Evolutionary conservation across 2,888 invertebrate genomes (phyloP), one percentile per base, ranked within the genome.

Genomic region (Acanthosoma haemorrhoidale): DNA sequence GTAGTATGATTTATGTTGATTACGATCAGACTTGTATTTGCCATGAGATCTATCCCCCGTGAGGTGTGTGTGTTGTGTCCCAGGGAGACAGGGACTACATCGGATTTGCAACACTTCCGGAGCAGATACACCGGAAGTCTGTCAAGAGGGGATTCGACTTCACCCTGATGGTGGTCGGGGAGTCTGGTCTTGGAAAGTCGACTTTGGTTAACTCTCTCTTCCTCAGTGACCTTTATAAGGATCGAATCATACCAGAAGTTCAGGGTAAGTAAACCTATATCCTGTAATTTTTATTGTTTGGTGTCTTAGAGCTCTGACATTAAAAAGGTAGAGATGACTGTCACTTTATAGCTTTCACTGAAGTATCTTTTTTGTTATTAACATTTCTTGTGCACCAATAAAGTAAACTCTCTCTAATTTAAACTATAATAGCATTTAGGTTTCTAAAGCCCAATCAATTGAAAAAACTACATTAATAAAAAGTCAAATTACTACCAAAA

Each of bases 121-220:
- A 96, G 80, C 96, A 96, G 82, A 94, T 96, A 69, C 96, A 96
- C 82, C 87, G 96, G 75, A 96, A 96, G 82, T 95, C 95, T 0
- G 96, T 96, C 67, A 96, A 96, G 82, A 87, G 93, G 77, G 96
- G 96, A 69, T 96, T 96, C 81, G 96, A 96, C 81, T 96, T 96
- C 81, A 96, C 96, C 0, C 83, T 96, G 74, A 95, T 96, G 94
- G 96, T 96, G 16, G 92, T 96, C 34, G 96, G 96, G 32, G 96
- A 96, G 81, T 90, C 91, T 0, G 96, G 96, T 0, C 84, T 96
- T 63, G 96, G 96, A 70, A 96, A 96, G 81, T 96, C 95, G 0
- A 96, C 96, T 0, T 84, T 96, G 67, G 90, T 96, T 79, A 96
- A 96, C 83, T 95, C 94, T 78, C 85, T 96, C 63, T 96, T 96